phyloP scores from a whole-genome alignment of 1,140 invertebrate genomes.

The Ceratina calcarata region DNA sequence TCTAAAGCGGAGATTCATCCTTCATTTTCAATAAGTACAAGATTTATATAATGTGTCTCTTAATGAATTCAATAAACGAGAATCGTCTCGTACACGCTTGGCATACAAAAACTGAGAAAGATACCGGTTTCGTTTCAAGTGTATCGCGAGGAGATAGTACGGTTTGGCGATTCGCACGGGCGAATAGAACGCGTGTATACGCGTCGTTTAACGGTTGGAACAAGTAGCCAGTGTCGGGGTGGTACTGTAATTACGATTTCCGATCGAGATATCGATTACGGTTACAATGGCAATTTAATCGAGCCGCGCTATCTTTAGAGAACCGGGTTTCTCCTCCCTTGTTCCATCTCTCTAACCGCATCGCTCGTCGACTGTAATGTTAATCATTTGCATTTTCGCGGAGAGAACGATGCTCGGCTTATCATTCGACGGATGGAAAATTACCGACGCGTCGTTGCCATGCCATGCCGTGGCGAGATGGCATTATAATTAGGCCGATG shows the following conservation, averaged over 20 bases:
- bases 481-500: constrained; percentile 46
- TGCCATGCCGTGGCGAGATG: constrained; percentile 17
- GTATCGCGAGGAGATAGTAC: neutral
- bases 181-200: constrained; percentile 20
- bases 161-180: constrained; percentile 25
- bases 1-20: too few species aligned
- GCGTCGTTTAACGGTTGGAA: constrained; percentile 9
- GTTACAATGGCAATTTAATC: constrained; percentile 48
- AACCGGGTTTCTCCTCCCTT: neutral
- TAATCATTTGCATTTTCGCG: constrained; percentile 43
- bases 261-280: constrained; percentile 48
- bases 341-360: neutral
- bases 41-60: too few species aligned
- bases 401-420: constrained; percentile 7
- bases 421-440: constrained; percentile 33
- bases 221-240: constrained; percentile 20
- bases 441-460: constrained; percentile 29
- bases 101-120: too few species aligned
- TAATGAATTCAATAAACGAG: too few species aligned
- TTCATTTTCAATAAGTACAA: too few species aligned
- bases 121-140: too few species aligned
- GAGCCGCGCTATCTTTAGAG: constrained; percentile 31
- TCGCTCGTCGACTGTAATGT: constrained; percentile 12
- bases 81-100: too few species aligned
- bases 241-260: constrained; percentile 42